These are phyloP conservation scores for Lordiphosa stackelbergi DNA, from an alignment of 1,140 invertebrate genomes.

Conservation along the genomic window DNA sequence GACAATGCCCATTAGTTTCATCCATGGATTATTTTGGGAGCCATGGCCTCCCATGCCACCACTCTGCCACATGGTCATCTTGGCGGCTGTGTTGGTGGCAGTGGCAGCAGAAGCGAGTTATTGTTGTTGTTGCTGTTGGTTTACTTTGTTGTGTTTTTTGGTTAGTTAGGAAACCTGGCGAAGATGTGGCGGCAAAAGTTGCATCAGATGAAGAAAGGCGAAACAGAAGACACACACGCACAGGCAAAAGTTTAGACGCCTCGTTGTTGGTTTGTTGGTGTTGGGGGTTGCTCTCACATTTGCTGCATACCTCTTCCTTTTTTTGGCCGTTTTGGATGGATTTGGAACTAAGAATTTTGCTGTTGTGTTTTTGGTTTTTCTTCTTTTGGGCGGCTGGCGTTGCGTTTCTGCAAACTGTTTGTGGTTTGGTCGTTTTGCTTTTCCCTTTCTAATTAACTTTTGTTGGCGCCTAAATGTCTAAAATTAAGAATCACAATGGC, in stretches of 20 bases:
- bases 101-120: slow-evolving; percentile 22
- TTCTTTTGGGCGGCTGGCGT: slow-evolving; percentile 68
- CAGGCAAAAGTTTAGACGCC: slow-evolving; percentile 9
- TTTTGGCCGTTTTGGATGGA: slow-evolving; percentile 51
- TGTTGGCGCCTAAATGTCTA: slow-evolving; percentile 50
- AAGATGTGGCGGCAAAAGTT: slow-evolving; percentile 18
- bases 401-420: slow-evolving; percentile 32
- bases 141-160: slow-evolving; percentile 1
- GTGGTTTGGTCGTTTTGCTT: slow-evolving; percentile 30
- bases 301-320: slow-evolving; percentile 1
- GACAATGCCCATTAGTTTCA: slow-evolving; percentile 89
- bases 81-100: slow-evolving; percentile 53
- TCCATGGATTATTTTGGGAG: slow-evolving; percentile 88
- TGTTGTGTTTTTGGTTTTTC: slow-evolving; percentile 5
- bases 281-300: not conserved
- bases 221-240: slow-evolving; percentile 1
- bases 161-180: slow-evolving; percentile 31
- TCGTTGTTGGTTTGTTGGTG: slow-evolving; percentile 1
- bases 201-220: slow-evolving; percentile 9
- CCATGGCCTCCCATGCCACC: slow-evolving; percentile 82
- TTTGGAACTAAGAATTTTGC: slow-evolving; percentile 50
- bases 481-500: slow-evolving; percentile 77
- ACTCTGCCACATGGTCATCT: slow-evolving; percentile 87
- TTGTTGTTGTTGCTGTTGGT: slow-evolving; percentile 13
- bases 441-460: slow-evolving; percentile 18